Evolutionary conservation across 2,113 vertebrate species (phyloP).

Genomic region (Myxocyprinus asiaticus): DNA sequence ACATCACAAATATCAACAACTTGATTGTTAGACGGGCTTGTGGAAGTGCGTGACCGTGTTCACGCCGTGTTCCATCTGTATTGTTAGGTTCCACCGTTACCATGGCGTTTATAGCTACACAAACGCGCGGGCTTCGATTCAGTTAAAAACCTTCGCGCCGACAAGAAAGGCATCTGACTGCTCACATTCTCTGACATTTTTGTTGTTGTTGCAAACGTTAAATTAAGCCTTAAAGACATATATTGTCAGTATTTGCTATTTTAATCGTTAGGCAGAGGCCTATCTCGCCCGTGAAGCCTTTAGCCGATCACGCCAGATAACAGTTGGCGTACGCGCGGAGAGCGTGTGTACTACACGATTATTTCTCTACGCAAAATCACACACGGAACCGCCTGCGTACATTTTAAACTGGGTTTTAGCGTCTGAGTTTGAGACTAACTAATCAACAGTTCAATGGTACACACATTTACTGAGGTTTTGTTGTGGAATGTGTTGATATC

Average conservation of each 20-base stretch:
- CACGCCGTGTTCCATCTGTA: conserved; percentile 29
- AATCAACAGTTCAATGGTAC: not conserved
- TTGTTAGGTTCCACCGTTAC: conserved; percentile 63
- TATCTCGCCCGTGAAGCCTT: conserved; percentile 26
- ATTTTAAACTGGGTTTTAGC: not conserved
- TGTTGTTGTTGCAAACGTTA: not conserved
- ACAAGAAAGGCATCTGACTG: not conserved
- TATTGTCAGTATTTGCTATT: not conserved
- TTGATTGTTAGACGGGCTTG: not conserved
- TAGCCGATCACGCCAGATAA: conserved; percentile 7
- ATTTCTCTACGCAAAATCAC: conserved; percentile 7
- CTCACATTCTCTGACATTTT: not conserved
- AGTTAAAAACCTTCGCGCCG: not conserved
- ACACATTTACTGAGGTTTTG: not conserved
- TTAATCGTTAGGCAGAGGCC: conserved; percentile 20
- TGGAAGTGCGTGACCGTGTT: conserved; percentile 28
- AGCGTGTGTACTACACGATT: not conserved
- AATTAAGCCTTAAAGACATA: not conserved
- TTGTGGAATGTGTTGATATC: not conserved
- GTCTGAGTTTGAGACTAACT: not conserved
- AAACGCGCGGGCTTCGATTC: not conserved
- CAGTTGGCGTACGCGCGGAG: conserved; percentile 22
- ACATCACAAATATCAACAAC: not conserved
- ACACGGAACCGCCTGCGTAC: conserved; percentile 7
- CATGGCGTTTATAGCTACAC: conserved; percentile 53